Evolutionary conservation across 2,888 invertebrate genomes (phyloP).

Genomic region (Athrips mouffetella): DNA sequence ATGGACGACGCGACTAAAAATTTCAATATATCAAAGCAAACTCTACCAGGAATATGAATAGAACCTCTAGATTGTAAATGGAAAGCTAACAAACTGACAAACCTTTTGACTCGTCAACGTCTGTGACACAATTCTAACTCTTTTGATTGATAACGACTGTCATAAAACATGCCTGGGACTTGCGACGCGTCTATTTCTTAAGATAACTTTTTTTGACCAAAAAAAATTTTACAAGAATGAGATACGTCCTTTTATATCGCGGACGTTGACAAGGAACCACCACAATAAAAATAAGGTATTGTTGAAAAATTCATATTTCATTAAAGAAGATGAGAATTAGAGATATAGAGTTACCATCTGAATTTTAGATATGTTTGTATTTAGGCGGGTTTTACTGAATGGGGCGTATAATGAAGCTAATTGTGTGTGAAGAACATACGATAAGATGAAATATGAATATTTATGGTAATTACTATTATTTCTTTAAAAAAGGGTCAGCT

Average conservation of each 20-base stretch:
- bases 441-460: slow-evolving; percentile 59
- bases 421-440: slow-evolving; percentile 68
- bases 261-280: slow-evolving; percentile 53
- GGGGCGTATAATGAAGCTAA: slow-evolving; percentile 68
- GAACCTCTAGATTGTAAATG: slow-evolving; percentile 21
- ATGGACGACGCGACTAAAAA: slow-evolving; percentile 8
- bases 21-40: slow-evolving; percentile 17
- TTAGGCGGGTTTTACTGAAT: slow-evolving; percentile 43
- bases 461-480: slow-evolving; percentile 51
- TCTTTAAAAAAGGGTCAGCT: slow-evolving; percentile 28
- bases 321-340: slow-evolving; percentile 58
- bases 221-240: slow-evolving; percentile 32
- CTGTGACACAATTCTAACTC: slow-evolving; percentile 36
- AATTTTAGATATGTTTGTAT: slow-evolving; percentile 68
- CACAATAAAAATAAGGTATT: slow-evolving; percentile 66
- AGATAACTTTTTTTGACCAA: slow-evolving; percentile 25
- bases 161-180: slow-evolving; percentile 26
- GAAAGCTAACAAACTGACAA: slow-evolving; percentile 29
- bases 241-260: slow-evolving; percentile 29
- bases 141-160: slow-evolving; percentile 52
- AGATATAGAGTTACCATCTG: slow-evolving; percentile 67
- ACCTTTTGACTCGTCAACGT: slow-evolving; percentile 41
- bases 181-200: slow-evolving; percentile 31
- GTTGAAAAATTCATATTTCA: slow-evolving; percentile 69
- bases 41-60: slow-evolving; percentile 14